phyloP scores from a whole-genome alignment of 2,113 vertebrate genomes.

The Prietella phreatophila region DNA sequence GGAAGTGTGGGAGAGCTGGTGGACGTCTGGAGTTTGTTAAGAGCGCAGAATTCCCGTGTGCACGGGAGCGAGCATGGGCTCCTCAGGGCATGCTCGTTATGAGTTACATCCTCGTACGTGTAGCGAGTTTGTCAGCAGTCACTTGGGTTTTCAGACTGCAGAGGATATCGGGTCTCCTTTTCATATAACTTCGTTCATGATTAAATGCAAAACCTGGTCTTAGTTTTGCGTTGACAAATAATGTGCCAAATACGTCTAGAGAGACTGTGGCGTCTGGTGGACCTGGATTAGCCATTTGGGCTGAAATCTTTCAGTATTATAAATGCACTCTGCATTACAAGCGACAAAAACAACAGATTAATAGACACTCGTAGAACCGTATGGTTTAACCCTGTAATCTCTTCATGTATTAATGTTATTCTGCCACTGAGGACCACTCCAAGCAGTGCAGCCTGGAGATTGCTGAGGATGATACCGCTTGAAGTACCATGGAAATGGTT shows the following conservation, averaged over 20 bases:
- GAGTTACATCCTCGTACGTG: constrained; percentile 42
- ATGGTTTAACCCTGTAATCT: background rate
- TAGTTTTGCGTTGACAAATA: background rate
- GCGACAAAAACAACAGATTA: background rate
- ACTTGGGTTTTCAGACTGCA: background rate
- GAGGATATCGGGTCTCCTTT: background rate
- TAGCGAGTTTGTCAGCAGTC: constrained; percentile 17
- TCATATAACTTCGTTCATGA: background rate
- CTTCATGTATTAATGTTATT: too few species aligned
- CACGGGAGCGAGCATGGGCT: constrained; percentile 10
- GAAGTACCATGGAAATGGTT: too few species aligned
- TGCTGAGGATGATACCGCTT: too few species aligned
- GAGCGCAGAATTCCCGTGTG: constrained; percentile 16
- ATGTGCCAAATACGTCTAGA: background rate
- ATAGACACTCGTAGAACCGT: background rate
- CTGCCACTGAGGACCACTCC: too few species aligned
- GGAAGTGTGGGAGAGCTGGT: constrained; percentile 25
- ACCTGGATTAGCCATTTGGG: background rate
- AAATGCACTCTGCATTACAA: background rate
- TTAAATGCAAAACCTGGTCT: background rate
- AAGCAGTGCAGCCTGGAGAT: too few species aligned
- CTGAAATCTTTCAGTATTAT: background rate
- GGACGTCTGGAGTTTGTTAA: constrained; percentile 47
- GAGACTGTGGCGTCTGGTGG: background rate
- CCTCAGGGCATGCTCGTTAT: constrained; percentile 38